Evolutionary conservation across 2,888 invertebrate species (phyloP).

Genomic region (Dolomedes plantarius): DNA sequence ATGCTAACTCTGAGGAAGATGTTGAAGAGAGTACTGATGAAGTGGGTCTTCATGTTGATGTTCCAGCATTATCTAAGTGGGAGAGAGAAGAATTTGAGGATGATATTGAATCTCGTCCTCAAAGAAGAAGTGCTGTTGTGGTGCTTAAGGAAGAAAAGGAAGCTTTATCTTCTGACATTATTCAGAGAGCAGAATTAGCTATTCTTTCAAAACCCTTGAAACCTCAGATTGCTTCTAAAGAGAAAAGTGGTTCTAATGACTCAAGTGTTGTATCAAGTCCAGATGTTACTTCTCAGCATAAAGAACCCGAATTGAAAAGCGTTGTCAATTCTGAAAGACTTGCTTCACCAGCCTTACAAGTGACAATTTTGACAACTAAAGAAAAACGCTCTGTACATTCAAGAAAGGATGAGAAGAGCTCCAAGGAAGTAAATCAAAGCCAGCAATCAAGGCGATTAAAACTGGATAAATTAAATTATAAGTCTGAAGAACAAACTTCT

Average conservation of each 20-base stretch:
- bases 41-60: constrained; percentile 50
- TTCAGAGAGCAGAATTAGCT: constrained; percentile 93
- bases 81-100: constrained; percentile 83
- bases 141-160: constrained; percentile 78
- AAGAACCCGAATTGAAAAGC: constrained; percentile 55
- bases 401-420: constrained; percentile 26
- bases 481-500: constrained; percentile 15
- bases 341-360: constrained; percentile 42
- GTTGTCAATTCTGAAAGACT: constrained; percentile 41
- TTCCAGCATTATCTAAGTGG: constrained; percentile 91
- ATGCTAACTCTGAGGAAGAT: constrained; percentile 16
- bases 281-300: constrained; percentile 27
- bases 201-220: constrained; percentile 92
- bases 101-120: constrained; percentile 36
- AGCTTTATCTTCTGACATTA: constrained; percentile 87
- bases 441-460: constrained; percentile 18
- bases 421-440: not conserved
- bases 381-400: constrained; percentile 67
- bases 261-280: constrained; percentile 43
- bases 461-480: constrained; percentile 9
- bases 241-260: constrained; percentile 32
- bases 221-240: constrained; percentile 78
- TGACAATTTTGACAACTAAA: constrained; percentile 56
- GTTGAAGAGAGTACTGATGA: constrained; percentile 23
- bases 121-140: constrained; percentile 72